Conservation (phyloP, 2,113 vertebrate species). For the Eretmochelys imbricata region DNA sequence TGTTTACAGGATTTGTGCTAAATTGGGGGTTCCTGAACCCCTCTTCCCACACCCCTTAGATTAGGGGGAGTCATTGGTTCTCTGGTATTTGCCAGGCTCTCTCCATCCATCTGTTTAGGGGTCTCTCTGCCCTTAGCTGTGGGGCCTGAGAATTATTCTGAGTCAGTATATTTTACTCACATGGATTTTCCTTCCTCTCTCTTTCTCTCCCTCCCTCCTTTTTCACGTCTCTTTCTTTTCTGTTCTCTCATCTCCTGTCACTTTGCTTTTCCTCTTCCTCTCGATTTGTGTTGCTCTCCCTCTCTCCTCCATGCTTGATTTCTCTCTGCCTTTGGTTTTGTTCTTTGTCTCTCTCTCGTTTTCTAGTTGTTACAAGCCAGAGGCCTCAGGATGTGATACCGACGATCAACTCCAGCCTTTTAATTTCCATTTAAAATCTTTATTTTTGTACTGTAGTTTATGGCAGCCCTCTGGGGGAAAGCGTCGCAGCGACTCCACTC, state of each 20-base stretch:
- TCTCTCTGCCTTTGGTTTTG: not conserved
- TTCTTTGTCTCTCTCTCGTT: slow-evolving; percentile 60
- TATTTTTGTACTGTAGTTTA: slow-evolving; percentile 77
- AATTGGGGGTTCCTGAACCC: not conserved
- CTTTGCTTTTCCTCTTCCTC: not conserved
- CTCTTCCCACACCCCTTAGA: not conserved
- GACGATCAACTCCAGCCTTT: slow-evolving; percentile 68
- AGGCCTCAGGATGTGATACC: slow-evolving; percentile 78
- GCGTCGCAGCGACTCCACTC: not conserved
- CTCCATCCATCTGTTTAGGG: not conserved
- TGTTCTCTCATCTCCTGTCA: slow-evolving; percentile 7
- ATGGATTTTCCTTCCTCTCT: slow-evolving; percentile 21
- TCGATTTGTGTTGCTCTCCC: not conserved
- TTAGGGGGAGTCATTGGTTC: not conserved
- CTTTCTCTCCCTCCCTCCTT: not conserved
- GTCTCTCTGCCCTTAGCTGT: slow-evolving; percentile 11
- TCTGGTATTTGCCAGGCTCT: slow-evolving; percentile 21
- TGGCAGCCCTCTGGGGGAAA: slow-evolving; percentile 1
- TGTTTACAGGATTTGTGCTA: not conserved
- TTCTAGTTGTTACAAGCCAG: slow-evolving; percentile 80
- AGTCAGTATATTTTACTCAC: slow-evolving; percentile 48
- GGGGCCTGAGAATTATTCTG: not conserved
- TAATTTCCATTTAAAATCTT: slow-evolving; percentile 74
- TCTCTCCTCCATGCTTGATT: not conserved
- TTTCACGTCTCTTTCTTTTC: slow-evolving; percentile 1